These are phyloP conservation scores for Phthorimaea operculella DNA, from an alignment of 1,140 invertebrate species.

Conservation along the genomic window DNA sequence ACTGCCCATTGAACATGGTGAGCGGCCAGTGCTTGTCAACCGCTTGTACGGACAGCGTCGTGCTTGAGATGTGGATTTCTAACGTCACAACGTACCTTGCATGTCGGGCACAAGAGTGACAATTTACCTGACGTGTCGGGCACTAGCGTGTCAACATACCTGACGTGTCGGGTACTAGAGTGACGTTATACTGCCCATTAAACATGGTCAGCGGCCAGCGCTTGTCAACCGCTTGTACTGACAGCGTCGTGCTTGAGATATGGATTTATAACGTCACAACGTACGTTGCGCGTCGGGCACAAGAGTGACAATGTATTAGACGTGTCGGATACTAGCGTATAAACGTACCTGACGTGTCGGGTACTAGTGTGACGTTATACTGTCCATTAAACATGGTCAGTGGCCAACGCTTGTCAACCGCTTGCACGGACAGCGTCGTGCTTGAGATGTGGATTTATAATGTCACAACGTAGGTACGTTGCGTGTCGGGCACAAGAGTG, in stretches of 20 bases:
- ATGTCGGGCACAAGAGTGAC: no score
- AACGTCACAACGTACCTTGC: no score
- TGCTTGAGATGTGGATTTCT: conserved; percentile 20
- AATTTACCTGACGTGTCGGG: no score
- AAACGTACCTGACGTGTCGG: no score
- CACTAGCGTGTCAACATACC: no score
- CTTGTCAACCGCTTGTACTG: conserved; percentile 36
- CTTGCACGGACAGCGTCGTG: conserved; percentile 36
- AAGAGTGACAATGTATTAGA: no score
- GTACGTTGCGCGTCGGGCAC: no score
- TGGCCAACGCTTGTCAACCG: conserved; percentile 42
- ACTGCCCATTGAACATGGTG: conserved; percentile 43
- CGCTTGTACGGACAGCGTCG: conserved; percentile 37
- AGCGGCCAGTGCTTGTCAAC: conserved; percentile 45
- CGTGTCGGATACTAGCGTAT: no score
- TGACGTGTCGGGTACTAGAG: conserved; percentile 43
- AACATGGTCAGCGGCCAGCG: conserved; percentile 42
- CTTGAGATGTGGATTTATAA: no score
- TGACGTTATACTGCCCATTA: conserved; percentile 52
- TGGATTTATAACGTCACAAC: no score
- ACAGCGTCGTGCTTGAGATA: conserved; percentile 31
- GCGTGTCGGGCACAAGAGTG: no score
- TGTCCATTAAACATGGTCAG: conserved; percentile 46
- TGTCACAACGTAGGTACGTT: no score
- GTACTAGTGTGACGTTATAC: conserved; percentile 47